phyloP scores from a whole-genome alignment of 2,888 invertebrate genomes.

The Nomada lathburiana region DNA sequence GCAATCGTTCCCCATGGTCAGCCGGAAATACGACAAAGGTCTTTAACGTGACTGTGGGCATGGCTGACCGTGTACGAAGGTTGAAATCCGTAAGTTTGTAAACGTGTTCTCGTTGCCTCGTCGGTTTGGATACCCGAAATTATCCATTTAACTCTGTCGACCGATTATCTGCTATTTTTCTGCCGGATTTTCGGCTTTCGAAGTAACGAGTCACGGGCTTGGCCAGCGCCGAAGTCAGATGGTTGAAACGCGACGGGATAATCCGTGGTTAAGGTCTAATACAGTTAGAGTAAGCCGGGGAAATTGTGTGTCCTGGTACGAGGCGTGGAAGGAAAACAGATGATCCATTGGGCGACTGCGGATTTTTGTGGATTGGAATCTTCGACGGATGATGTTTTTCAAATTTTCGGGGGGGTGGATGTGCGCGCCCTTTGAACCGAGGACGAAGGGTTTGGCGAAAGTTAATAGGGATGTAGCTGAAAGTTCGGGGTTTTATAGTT shows the following conservation, averaged over 20 bases:
- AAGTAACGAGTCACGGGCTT: background rate
- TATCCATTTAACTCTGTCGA: conserved; percentile 80
- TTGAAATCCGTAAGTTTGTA: conserved; percentile 78
- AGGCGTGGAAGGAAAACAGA: conserved; percentile 41
- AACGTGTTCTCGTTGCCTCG: conserved; percentile 75
- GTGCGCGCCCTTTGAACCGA: no score
- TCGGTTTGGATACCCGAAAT: conserved; percentile 75
- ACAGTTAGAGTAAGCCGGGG: conserved; percentile 62
- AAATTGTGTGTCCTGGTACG: conserved; percentile 17
- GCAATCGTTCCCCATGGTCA: conserved; percentile 73
- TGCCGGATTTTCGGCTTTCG: background rate
- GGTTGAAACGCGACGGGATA: conserved; percentile 50
- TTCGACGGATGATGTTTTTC: background rate
- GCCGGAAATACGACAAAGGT: conserved; percentile 14
- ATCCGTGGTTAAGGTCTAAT: conserved; percentile 71
- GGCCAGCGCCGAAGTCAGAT: conserved; percentile 43
- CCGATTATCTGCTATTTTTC: conserved; percentile 59
- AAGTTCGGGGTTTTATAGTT: no score
- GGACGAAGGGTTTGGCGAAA: no score
- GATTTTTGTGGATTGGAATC: background rate
- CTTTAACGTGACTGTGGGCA: background rate
- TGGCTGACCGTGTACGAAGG: background rate
- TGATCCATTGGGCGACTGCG: background rate
- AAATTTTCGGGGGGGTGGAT: no score
- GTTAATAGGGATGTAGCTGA: no score